Percentiles rank a stretch among this genome's conserved stretches.
phyloP scores from a whole-genome alignment of 2,113 vertebrate species.

The Elachura formosa region DNA sequence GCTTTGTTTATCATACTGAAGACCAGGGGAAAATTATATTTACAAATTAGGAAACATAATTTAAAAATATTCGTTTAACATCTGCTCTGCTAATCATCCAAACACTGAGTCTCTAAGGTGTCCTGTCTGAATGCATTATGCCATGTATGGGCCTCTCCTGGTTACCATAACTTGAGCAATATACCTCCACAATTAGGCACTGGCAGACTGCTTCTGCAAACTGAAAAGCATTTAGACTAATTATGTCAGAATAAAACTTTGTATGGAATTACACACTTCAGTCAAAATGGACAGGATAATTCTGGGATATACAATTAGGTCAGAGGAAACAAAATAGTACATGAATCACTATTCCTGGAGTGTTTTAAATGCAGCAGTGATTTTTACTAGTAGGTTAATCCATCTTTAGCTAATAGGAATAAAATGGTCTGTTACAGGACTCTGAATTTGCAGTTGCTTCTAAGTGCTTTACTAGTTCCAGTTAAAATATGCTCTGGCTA shows the following conservation, averaged over 20 bases:
- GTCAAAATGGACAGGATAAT: neutral
- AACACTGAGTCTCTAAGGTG: neutral
- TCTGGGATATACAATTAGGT: neutral
- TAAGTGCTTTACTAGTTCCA: neutral
- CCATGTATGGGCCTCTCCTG: neutral
- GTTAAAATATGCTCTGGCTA: neutral
- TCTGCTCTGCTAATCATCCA: slow-evolving; percentile 17
- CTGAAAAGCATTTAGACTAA: slow-evolving; percentile 4
- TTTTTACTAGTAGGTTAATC: neutral
- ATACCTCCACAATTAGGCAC: neutral
- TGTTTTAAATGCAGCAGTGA: neutral
- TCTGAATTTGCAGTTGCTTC: neutral
- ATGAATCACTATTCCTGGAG: neutral
- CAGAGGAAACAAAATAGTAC: neutral
- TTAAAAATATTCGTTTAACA: slow-evolving; percentile 20
- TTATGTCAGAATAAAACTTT: neutral
- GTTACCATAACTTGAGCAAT: neutral
- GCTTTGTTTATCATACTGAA: neutral
- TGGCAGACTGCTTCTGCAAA: slow-evolving; percentile 1
- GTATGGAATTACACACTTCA: neutral
- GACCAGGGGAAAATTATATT: neutral
- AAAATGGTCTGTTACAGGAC: neutral
- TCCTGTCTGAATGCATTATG: neutral
- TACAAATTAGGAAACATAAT: slow-evolving; percentile 1
- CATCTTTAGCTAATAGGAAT: neutral